Evolutionary conservation across 2,888 invertebrate species (phyloP).

Genomic region (Automeris io): DNA sequence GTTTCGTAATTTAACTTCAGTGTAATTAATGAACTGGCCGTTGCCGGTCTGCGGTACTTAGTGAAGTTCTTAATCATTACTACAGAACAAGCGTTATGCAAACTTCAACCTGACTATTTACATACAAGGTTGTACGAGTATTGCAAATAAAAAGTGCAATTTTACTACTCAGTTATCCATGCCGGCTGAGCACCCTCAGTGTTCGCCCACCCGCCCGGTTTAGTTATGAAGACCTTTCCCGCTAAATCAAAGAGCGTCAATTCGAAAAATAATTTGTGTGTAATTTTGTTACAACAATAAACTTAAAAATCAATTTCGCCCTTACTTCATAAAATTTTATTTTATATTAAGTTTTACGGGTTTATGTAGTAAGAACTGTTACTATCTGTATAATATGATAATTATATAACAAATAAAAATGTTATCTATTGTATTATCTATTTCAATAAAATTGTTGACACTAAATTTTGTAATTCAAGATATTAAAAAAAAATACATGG

Average conservation of each 20-base stretch:
- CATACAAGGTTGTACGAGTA: background rate
- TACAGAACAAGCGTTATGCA: conserved; percentile 18
- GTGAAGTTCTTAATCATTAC: conserved; percentile 31
- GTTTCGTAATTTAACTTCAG: conserved; percentile 35
- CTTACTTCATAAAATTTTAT: conserved; percentile 23
- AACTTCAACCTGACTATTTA: conserved; percentile 9
- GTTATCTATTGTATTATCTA: too few species aligned
- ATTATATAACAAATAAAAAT: too few species aligned
- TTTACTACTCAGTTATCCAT: background rate
- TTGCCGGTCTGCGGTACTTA: conserved; percentile 32
- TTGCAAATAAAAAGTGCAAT: background rate
- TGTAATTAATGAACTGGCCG: conserved; percentile 49
- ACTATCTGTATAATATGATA: too few species aligned
- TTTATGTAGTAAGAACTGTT: conserved; percentile 18
- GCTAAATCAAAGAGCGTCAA: background rate
- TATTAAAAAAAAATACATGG: too few species aligned
- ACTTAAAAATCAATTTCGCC: conserved; percentile 32
- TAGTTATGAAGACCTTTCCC: too few species aligned
- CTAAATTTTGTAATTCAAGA: too few species aligned
- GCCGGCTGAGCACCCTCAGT: too few species aligned
- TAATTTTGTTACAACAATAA: conserved; percentile 43
- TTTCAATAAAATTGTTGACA: too few species aligned
- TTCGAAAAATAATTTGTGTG: conserved; percentile 10
- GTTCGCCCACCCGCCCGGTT: too few species aligned
- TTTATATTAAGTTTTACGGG: conserved; percentile 22